These are phyloP conservation scores for Stenurella melanura DNA, from an alignment of 2,888 invertebrate species.

Conservation along the genomic window DNA sequence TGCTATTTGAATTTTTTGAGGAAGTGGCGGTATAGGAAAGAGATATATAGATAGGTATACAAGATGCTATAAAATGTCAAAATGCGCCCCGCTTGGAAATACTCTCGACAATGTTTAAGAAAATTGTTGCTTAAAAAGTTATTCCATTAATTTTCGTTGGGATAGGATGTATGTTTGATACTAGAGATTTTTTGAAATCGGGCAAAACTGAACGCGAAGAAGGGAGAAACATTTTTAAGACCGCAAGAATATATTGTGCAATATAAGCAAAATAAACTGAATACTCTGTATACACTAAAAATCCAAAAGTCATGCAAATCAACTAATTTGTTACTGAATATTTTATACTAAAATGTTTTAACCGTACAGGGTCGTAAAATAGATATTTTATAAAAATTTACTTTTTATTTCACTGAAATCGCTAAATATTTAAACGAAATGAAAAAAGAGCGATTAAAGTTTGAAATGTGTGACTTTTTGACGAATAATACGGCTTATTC, in stretches of 20 bases:
- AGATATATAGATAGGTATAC: too few relatives aligned
- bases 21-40: too few relatives aligned
- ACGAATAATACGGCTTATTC: conserved; percentile 35
- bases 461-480: conserved; percentile 50
- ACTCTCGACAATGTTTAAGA: too few relatives aligned
- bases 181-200: too few relatives aligned
- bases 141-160: too few relatives aligned
- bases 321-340: conserved; percentile 13
- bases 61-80: too few relatives aligned
- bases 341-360: conserved; percentile 26
- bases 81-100: too few relatives aligned
- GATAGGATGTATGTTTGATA: too few relatives aligned
- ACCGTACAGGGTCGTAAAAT: conserved; percentile 33
- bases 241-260: background rate
- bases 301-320: conserved; percentile 34
- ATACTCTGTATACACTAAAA: conserved; percentile 29
- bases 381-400: conserved; percentile 22
- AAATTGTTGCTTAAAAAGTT: too few relatives aligned
- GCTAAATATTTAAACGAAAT: conserved; percentile 13
- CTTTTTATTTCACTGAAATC: conserved; percentile 9
- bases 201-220: too few relatives aligned
- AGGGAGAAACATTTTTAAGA: too few relatives aligned
- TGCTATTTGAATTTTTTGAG: too few relatives aligned
- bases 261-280: conserved; percentile 28
- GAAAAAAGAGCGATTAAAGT: conserved; percentile 6